These are phyloP conservation scores for Pelmatolapia mariae DNA, from an alignment of 2,113 vertebrate genomes.

Conservation along the genomic window DNA sequence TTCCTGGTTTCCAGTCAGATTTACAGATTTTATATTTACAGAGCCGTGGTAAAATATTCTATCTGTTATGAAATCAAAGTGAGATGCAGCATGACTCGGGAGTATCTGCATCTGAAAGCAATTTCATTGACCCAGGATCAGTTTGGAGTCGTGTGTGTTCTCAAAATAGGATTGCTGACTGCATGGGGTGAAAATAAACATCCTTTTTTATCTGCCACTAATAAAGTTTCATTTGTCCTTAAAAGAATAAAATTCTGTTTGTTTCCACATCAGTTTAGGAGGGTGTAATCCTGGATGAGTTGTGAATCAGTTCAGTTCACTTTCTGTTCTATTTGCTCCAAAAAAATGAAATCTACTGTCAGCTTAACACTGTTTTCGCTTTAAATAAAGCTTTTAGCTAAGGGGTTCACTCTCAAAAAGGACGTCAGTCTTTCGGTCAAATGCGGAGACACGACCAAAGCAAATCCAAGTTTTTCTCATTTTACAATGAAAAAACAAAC, in stretches of 20 bases:
- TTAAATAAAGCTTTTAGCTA: background rate
- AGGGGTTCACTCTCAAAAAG: background rate
- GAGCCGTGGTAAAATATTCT: rapidly evolving
- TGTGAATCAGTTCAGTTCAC: background rate
- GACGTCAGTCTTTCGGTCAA: background rate
- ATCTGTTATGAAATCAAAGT: background rate
- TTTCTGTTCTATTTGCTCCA: background rate
- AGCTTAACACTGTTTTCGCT: rapidly evolving
- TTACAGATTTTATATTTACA: background rate
- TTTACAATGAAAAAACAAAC: background rate
- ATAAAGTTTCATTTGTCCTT: background rate
- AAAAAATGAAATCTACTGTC: background rate
- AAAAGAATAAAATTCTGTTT: background rate
- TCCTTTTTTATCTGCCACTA: background rate
- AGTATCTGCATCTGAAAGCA: background rate
- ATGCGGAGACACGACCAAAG: background rate
- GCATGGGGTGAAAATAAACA: background rate
- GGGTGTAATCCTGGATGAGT: background rate
- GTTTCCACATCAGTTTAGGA: background rate
- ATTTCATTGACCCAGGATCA: background rate
- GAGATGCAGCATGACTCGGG: background rate
- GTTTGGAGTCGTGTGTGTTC: background rate
- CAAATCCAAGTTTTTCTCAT: background rate
- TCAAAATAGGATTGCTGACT: background rate
- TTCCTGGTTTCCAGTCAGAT: background rate